Evolutionary conservation across 2,113 vertebrate genomes (phyloP), one percentile per base, ranked within the genome.

Genomic region (Nothoprocta perdicaria): DNA sequence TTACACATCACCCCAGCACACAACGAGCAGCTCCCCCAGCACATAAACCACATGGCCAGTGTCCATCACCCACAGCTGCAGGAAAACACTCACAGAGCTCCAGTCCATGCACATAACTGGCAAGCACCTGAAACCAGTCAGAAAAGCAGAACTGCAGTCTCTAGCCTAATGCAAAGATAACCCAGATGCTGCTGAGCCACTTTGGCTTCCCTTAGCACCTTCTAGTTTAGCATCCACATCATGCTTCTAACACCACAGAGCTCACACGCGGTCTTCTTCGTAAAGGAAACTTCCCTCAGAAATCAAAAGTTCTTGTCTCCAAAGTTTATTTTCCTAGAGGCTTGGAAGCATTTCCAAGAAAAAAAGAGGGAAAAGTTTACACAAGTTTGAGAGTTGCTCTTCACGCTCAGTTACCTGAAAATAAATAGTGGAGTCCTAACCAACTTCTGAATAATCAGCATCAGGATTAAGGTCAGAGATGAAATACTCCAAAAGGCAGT

Each of bases 381-480:
- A 6, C 53, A 68, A 41, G 7, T 57, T 21, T 76, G 9, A 68
- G 79, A 43, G 41, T 31, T 24, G 80, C 48, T 71, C 52, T 86
- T 84, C 43, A 26, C 8, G 43, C 43, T 87, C 29, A 52, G 38
- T 33, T 67, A 50, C 48, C 78, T 72, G 38, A 65, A 89, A 94
- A 76, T 52, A 53, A 80, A 41, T 17, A 45, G 17, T 13, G 8
- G 24, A 68, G 76, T 55, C 65, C 43, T 24, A 67, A 67, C 19
- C 3, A 10, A 41, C 8, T 29, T 43, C 46, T 1, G 5, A 72
- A 45, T 40, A 55, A 38, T 10, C 33, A 46, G n/a, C 53, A 57
- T 0, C 0, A 0, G 60, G 75, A 38, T 24, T 46, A 3, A 3
- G 55, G 50, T 22, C 3, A 14, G 21, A 58, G 3, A 12, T 22